These are phyloP conservation scores for Drymodes brunneopygia DNA, from an alignment of 2,113 vertebrate genomes.

Conservation along the genomic window DNA sequence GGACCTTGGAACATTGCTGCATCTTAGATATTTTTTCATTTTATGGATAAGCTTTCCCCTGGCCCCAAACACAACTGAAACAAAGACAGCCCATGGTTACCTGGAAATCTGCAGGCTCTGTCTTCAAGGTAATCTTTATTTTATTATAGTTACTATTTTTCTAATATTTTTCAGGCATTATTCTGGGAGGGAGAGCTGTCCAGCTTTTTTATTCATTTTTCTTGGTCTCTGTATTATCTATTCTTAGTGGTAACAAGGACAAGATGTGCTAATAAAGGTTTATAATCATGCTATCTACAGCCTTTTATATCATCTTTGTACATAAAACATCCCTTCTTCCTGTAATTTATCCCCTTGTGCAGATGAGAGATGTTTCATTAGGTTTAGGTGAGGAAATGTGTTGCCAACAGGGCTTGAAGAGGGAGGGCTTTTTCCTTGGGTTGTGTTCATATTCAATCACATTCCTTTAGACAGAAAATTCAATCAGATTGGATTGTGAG, in stretches of 20 bases:
- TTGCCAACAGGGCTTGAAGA: background rate
- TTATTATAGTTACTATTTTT: background rate
- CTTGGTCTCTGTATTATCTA: background rate
- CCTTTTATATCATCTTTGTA: slow-evolving; percentile 29
- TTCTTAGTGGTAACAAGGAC: slow-evolving; percentile 13
- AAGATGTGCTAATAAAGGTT: background rate
- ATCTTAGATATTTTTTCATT: background rate
- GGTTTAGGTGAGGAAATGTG: background rate
- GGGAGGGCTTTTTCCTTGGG: background rate
- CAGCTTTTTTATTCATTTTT: background rate
- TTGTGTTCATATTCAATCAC: background rate
- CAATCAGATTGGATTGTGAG: background rate
- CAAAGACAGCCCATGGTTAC: background rate
- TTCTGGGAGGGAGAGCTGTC: background rate
- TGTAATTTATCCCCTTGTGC: background rate
- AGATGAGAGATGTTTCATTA: background rate
- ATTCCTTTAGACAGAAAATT: background rate
- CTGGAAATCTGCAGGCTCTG: background rate
- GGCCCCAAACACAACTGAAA: background rate
- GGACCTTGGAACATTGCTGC: background rate
- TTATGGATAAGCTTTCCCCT: background rate
- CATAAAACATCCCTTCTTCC: slow-evolving; percentile 2
- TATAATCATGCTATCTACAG: slow-evolving; percentile 21
- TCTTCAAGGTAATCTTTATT: background rate
- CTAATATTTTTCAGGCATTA: background rate